Evolutionary conservation across 1,140 invertebrate species (phyloP), one percentile per base, ranked within the genome.

Genomic region (Hyposmocoma kahamanoa): DNA sequence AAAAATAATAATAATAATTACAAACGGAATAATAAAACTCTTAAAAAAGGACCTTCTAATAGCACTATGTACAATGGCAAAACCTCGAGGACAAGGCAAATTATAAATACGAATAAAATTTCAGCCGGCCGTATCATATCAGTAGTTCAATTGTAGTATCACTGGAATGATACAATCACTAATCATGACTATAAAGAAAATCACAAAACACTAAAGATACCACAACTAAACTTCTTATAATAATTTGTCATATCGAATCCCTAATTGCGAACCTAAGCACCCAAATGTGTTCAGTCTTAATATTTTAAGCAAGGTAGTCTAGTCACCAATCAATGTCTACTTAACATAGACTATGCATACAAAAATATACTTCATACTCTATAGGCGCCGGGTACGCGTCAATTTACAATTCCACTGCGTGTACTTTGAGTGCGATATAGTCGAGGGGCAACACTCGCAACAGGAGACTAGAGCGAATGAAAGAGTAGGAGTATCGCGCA

Each of bases 231-330:
- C 32, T 3, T 15, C 32, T 15, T n/a, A 36, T 13, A 41, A 22
- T 21, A 19, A 49, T 24, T 41, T 26, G 39, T 41, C 24, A 41
- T 41, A n/a, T 21, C 28, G 4, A 47, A n/a, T n/a, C n/a, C n/a
- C 20, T 24, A 47, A 6, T 34, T 13, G 19, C 34, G 26, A 44
- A 42, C 36, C 42, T 56, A 67, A 67, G 64, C 67, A 67, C 67
- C 63, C 57, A 64, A 59, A 43, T 60, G 42, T 42, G 34, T 57
- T 70, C 67, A 70, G 67, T 70, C 67, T 70, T 67, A 60, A 47
- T 62, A 55, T n/a, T n/a, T 55, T 60, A 46, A 62, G 46, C 32
- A 17, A 36, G 32, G 32, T 15, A n/a, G 18, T 36, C 10, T 13
- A 2, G 18, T 36, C 15, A 36, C 32, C 32, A 36, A 36, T 36